A percentile compares a stretch with the other conserved stretches of the same genome.
Conservation (phyloP, 1,140 invertebrate species). For the Antheraea pernyi region DNA sequence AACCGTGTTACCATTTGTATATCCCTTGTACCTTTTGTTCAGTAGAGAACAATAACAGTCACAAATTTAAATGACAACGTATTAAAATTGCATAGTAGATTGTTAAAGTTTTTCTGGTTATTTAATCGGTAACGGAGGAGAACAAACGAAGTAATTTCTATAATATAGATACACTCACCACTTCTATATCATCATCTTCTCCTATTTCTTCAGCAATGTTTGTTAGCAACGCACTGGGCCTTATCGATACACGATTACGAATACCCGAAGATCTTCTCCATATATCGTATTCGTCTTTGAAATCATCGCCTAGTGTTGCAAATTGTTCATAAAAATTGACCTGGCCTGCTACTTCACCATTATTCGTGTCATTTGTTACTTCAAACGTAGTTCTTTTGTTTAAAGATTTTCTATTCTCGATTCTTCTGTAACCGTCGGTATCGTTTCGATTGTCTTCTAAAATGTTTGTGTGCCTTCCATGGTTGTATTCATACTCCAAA, state of each 20-base stretch:
- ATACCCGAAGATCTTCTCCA: constrained; percentile 38
- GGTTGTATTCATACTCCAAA: constrained; percentile 60
- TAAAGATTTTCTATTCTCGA: constrained; percentile 45
- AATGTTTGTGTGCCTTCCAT: constrained; percentile 27
- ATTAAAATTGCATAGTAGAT: no score
- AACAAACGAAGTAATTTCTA: no score
- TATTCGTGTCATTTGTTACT: constrained; percentile 25
- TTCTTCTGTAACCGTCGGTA: constrained; percentile 41
- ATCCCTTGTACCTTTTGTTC: no score
- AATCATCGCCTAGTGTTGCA: constrained; percentile 50
- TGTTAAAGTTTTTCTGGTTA: no score
- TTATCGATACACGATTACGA: constrained; percentile 54
- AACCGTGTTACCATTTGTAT: no score
- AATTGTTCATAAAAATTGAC: constrained; percentile 72
- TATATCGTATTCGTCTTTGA: constrained; percentile 45
- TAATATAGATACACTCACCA: constrained; percentile 41
- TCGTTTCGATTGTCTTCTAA: constrained; percentile 36
- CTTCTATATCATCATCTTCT: constrained; percentile 51
- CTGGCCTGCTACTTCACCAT: constrained; percentile 44
- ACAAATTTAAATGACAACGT: no score
- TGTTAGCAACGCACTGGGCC: constrained; percentile 62
- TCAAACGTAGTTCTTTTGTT: constrained; percentile 25
- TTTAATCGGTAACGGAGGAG: no score
- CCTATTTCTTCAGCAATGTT: constrained; percentile 64
- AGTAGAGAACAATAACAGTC: no score